Percentiles rank a stretch among this genome's conserved stretches.
phyloP scores from a whole-genome alignment of 2,797 vertebrate species.

The Pteropus rufus region DNA sequence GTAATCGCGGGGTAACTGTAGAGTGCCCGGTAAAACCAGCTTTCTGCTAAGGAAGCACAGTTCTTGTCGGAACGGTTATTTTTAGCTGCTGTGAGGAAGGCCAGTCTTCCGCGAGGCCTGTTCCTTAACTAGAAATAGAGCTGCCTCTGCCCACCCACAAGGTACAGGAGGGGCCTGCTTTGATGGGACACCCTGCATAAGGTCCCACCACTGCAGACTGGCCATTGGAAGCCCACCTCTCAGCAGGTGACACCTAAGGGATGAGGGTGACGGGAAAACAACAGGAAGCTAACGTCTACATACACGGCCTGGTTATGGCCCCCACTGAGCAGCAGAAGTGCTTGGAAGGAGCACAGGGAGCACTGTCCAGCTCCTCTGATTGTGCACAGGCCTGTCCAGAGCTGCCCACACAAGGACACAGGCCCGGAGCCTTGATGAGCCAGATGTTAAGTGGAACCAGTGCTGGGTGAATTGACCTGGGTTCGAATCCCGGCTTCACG shows the following conservation, averaged over 20 bases:
- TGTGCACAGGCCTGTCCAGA: not conserved
- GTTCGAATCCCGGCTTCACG: not conserved
- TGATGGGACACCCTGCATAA: rapidly evolving
- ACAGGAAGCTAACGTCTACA: not conserved
- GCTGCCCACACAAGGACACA: not conserved
- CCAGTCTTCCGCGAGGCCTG: not conserved
- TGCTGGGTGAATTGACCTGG: no score
- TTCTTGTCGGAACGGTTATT: not conserved
- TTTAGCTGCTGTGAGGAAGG: not conserved
- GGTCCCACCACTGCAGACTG: not conserved
- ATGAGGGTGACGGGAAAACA: not conserved
- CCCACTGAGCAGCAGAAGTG: not conserved
- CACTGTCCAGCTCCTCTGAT: rapidly evolving
- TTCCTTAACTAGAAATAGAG: not conserved
- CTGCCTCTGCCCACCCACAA: not conserved
- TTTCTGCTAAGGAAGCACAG: not conserved
- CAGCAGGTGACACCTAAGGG: not conserved
- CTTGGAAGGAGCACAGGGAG: not conserved
- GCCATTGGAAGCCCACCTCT: not conserved
- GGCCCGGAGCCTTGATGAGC: not conserved
- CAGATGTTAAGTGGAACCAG: not conserved
- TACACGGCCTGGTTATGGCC: not conserved
- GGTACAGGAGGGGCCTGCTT: not conserved
- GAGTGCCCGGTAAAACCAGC: not conserved
- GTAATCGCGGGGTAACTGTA: rapidly evolving